phyloP scores from a whole-genome alignment of 2,113 vertebrate species.

The Peromyscus maniculatus region DNA sequence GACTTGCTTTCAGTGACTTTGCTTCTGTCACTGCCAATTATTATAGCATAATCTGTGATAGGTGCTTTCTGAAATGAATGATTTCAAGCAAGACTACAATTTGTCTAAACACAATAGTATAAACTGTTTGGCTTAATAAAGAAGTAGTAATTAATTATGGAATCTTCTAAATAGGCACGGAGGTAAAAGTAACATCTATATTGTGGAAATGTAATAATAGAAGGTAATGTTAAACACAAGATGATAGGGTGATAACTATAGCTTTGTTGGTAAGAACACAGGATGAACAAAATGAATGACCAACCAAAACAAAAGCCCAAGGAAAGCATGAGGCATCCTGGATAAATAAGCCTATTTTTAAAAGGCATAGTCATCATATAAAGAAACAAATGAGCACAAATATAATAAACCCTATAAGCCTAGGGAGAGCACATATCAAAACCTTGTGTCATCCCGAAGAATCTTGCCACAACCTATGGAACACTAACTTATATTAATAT shows the following conservation, averaged over 20 bases:
- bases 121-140: background rate
- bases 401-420: background rate
- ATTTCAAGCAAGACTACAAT: background rate
- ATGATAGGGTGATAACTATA: background rate
- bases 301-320: background rate
- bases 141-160: background rate
- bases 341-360: background rate
- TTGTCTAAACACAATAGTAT: background rate
- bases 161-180: conserved; percentile 6
- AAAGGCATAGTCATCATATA: background rate
- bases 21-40: conserved; percentile 1
- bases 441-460: background rate
- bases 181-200: background rate
- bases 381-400: background rate
- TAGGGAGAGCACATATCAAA: background rate
- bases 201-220: background rate
- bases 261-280: background rate
- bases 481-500: background rate
- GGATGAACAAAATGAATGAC: background rate
- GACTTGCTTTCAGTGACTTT: conserved; percentile 4
- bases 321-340: background rate
- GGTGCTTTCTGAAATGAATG: background rate
- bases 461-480: background rate
- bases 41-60: background rate
- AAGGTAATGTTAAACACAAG: conserved; percentile 18